A percentile compares a stretch with the other conserved stretches of the same genome.
phyloP scores from a whole-genome alignment of 2,797 vertebrate genomes.

The Gymnoscopelus braueri region DNA sequence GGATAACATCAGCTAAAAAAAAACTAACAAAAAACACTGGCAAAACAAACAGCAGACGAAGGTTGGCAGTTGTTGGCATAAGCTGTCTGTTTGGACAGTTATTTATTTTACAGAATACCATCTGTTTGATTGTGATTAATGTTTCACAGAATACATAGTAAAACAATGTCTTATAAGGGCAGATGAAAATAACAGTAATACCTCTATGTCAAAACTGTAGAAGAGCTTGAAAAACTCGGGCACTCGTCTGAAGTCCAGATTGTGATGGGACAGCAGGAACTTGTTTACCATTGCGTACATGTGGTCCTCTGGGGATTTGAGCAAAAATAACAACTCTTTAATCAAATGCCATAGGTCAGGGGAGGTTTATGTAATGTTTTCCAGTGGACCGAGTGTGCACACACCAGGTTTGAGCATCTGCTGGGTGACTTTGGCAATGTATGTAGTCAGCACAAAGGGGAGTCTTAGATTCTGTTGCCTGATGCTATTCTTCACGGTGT shows the following conservation, averaged over 20 bases:
- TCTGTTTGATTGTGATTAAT: not conserved
- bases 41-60: not conserved
- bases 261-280: conserved; percentile 91
- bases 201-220: conserved; percentile 92
- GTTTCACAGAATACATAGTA: not conserved
- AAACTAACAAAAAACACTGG: not conserved
- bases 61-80: conserved; percentile 24
- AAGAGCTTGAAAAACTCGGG: conserved; percentile 96
- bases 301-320: conserved; percentile 87
- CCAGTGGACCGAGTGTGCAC: conserved; percentile 26
- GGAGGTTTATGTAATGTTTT: not conserved
- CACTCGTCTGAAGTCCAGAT: conserved; percentile 89
- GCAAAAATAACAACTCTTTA: conserved; percentile 5
- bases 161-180: not conserved
- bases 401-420: conserved; percentile 93
- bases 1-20: conserved; percentile 25
- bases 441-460: conserved; percentile 86
- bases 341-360: conserved; percentile 14
- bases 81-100: conserved; percentile 34
- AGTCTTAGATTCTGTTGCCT: conserved; percentile 84
- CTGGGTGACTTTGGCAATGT: conserved; percentile 85
- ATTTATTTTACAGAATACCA: conserved; percentile 6
- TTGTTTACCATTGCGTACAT: conserved; percentile 92
- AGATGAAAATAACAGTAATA: conserved; percentile 56
- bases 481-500: conserved; percentile 89